Base-by-base conservation (phyloP, 1,140 invertebrate species). In the Elymnias hypermnestra region DNA sequence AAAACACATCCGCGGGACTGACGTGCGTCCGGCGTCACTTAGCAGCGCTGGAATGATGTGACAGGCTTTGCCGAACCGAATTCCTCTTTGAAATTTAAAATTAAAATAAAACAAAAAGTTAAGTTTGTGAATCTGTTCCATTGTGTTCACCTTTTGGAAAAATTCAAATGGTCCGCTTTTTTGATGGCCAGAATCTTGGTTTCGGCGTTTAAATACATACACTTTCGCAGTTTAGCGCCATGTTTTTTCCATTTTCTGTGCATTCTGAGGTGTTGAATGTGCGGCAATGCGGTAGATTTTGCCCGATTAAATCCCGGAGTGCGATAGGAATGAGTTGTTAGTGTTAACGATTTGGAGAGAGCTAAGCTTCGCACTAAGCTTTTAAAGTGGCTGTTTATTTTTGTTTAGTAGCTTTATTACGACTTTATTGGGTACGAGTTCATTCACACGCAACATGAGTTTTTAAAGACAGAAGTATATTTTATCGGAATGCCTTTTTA, bases 141-240 rank as follows among this genome's bases (percentile, higher is more conserved):
- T 84, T 84, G 81, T 84, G 81, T 84, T 81, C 77, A 79, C 72
- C 72, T 84, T 84, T 82, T 75, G 75, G 77, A 78, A 78, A 82
- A 79, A 82, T 84, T 79, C 72, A 82, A 84, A 84, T 78, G 73
- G 72, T 65, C 71, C 64, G 66, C 55, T 77, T 79, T 83, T 83
- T 83, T 79, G 60, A 53, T 58, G 45, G 36, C 46, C 58, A 65
- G 70, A 71, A 82, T 82, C 65, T 74, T 65, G 67, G 51, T 63
- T 70, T 79, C 72, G 77, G 79, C 79, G 79, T 84, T 84, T 82
- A 82, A 84, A 84, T 84, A 84, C 79, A 84, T 82, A 78, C 69
- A 53, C 68, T 72, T 82, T 84, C 77, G 73, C 77, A 77, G 79
- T 72, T 84, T 82, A 83, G 79, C 79, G 79, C 79, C 79, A 83